Conservation (phyloP, 53 echinoderm and acorn worm genomes). For the Pentamera pediparva region DNA sequence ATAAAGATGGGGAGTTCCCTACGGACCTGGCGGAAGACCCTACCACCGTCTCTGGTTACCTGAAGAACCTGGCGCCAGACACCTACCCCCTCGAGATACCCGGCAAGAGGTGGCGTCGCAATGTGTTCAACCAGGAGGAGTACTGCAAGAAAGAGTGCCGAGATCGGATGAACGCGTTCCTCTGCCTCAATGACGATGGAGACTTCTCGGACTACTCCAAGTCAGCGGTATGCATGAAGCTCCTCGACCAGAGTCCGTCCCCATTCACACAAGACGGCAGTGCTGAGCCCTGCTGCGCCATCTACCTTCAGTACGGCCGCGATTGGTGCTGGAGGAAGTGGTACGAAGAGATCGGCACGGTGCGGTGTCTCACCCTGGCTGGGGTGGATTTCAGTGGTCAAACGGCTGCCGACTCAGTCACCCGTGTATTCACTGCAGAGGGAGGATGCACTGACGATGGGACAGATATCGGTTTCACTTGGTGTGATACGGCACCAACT, state of each 20-base stretch:
- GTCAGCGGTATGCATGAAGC: slow-evolving; percentile 2
- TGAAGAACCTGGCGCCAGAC: slow-evolving; percentile 1
- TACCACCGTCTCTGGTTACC: not conserved
- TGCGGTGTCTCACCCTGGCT: not conserved
- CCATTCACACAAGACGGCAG: not conserved
- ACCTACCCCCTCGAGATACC: not conserved
- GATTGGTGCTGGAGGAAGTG: slow-evolving; percentile 10
- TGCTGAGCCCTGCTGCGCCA: not conserved
- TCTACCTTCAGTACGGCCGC: slow-evolving; percentile 17
- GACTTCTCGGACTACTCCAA: not conserved
- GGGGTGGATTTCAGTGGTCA: not conserved
- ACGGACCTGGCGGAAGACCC: too few relatives aligned
- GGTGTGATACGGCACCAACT: not conserved
- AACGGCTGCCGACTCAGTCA: not conserved
- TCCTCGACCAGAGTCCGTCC: not conserved
- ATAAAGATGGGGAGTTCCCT: not conserved
- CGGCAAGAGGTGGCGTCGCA: slow-evolving; percentile 11
- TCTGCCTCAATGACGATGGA: not conserved
- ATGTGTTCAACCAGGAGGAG: not conserved
- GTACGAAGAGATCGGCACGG: not conserved
- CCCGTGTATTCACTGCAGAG: not conserved
- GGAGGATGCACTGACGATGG: not conserved
- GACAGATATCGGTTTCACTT: not conserved
- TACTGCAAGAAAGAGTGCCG: slow-evolving; percentile 6
- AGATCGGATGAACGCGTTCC: slow-evolving; percentile 8